Percentiles rank a stretch among this genome's conserved stretches.
Evolutionary conservation across 2,113 vertebrate species (phyloP).

Genomic region (Cololabis saira): DNA sequence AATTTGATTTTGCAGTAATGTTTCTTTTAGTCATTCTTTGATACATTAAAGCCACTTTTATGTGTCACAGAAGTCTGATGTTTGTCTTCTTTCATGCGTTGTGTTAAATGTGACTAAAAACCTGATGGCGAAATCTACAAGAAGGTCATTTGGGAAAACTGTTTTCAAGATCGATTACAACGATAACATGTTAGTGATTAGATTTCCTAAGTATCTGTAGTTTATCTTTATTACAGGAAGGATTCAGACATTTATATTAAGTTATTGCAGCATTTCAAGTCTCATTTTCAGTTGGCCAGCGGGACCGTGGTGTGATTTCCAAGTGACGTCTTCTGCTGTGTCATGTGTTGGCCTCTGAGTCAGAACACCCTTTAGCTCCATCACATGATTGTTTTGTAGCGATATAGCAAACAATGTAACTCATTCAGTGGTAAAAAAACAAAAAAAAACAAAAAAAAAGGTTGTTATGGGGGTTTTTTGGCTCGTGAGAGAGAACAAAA

Average conservation of each 20-base stretch:
- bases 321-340: constrained; percentile 38
- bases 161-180: not conserved
- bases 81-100: not conserved
- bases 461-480: not conserved
- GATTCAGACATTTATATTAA: not conserved
- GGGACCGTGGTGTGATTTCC: constrained; percentile 24
- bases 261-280: not conserved
- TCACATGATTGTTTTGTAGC: constrained; percentile 30
- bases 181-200: too few species aligned
- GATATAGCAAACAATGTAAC: constrained; percentile 1
- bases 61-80: not conserved
- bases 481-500: not conserved
- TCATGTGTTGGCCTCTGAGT: constrained; percentile 46
- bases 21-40: not conserved
- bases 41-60: constrained; percentile 46
- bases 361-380: not conserved
- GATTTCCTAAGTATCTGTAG: constrained; percentile 5
- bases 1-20: constrained; percentile 19
- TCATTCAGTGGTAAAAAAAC: constrained; percentile 18
- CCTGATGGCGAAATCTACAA: not conserved
- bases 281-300: not conserved
- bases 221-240: not conserved
- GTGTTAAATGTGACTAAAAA: not conserved
- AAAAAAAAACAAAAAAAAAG: too few species aligned
- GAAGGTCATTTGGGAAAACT: not conserved